Percentiles rank a stretch among this genome's conserved stretches.
Conservation (phyloP, 2,113 vertebrate genomes). For the Odobenus rosmarus region DNA sequence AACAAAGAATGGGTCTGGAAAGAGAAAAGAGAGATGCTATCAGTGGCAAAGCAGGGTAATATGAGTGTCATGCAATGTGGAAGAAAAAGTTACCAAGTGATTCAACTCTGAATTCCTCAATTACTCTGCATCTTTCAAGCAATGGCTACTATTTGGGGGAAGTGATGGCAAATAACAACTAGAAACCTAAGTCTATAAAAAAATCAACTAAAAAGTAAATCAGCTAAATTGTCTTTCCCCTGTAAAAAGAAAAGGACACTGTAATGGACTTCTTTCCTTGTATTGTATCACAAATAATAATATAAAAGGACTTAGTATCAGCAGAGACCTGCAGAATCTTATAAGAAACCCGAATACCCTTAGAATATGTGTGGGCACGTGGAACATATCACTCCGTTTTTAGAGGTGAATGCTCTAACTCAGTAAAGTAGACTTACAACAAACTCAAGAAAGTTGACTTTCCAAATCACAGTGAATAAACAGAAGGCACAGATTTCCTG, state of each 20-base stretch:
- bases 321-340: neutral
- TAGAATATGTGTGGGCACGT: neutral
- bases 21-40: neutral
- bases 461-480: conserved; percentile 11
- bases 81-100: neutral
- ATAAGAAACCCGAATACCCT: neutral
- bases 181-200: neutral
- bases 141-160: neutral
- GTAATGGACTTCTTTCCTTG: neutral
- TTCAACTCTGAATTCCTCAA: neutral
- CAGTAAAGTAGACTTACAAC: neutral
- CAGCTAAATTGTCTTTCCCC: neutral
- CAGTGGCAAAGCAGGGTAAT: neutral
- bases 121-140: neutral
- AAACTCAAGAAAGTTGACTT: conserved; percentile 29
- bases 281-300: neutral
- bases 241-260: neutral
- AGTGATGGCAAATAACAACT: neutral
- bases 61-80: neutral
- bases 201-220: neutral
- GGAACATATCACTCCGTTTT: neutral
- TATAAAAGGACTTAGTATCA: neutral
- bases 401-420: neutral
- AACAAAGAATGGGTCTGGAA: neutral
- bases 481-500: conserved; percentile 6